These are phyloP conservation scores for Todiramphus chloris DNA, from an alignment of 2,113 vertebrate genomes.

Conservation along the genomic window DNA sequence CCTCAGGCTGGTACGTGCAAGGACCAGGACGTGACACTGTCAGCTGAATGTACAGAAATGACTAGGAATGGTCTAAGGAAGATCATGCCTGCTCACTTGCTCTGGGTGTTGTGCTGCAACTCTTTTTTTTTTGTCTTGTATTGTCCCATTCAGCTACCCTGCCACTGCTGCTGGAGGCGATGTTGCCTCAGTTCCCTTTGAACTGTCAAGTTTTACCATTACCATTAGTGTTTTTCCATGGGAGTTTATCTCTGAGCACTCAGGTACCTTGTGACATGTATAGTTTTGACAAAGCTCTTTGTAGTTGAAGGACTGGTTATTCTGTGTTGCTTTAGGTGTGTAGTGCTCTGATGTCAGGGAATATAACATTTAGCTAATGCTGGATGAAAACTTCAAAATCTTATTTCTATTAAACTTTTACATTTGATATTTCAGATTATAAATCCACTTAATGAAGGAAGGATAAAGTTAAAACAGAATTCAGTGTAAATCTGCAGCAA, in stretches of 20 bases:
- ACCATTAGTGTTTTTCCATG: too few species aligned
- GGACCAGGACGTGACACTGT: background rate
- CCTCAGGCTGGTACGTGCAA: background rate
- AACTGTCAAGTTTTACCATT: background rate
- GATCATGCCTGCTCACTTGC: rapidly evolving
- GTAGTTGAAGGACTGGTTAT: background rate
- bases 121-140: background rate
- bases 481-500: background rate
- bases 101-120: background rate
- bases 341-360: background rate
- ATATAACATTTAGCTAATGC: background rate
- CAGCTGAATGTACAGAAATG: background rate
- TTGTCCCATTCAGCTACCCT: rapidly evolving
- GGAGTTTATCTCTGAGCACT: background rate
- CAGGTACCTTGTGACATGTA: background rate
- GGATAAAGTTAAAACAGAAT: background rate
- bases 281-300: background rate
- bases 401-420: background rate
- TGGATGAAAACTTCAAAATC: background rate
- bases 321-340: background rate
- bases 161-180: background rate
- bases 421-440: background rate
- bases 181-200: rapidly evolving
- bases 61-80: background rate
- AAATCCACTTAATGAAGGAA: background rate